Percentiles rank a stretch among this genome's conserved stretches.
These are phyloP conservation scores for Zoanthus solanderi DNA, from an alignment of 92 coral and sea anemone species.

Conservation along the genomic window DNA sequence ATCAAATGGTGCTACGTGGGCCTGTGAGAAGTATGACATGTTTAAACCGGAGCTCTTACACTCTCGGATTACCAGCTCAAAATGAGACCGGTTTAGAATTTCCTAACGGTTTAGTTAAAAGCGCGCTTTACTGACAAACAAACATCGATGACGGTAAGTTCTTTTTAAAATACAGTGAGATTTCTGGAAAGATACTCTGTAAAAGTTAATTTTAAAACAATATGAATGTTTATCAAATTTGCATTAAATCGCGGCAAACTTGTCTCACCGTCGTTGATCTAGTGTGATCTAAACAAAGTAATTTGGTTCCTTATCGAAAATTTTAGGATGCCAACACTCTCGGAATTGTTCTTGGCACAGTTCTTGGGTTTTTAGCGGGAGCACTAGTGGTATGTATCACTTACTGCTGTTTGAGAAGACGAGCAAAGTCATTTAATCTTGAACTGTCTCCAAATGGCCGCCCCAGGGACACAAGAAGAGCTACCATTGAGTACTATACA, in stretches of 20 bases:
- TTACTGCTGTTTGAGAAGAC: constrained; percentile 60
- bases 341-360: constrained; percentile 80
- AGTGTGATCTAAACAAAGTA: constrained; percentile 14
- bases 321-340: constrained; percentile 72
- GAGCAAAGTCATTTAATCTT: constrained; percentile 62
- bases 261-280: background rate
- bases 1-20: constrained; percentile 26
- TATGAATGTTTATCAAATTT: background rate
- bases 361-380: constrained; percentile 83
- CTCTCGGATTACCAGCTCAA: constrained; percentile 18
- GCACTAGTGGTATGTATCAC: constrained; percentile 69
- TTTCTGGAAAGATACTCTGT: background rate
- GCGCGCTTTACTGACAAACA: constrained; percentile 6
- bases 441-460: constrained; percentile 39
- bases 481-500: constrained; percentile 72
- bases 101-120: constrained; percentile 21
- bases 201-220: background rate
- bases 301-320: constrained; percentile 3
- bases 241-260: background rate
- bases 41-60: background rate
- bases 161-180: background rate
- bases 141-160: constrained; percentile 35
- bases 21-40: constrained; percentile 29
- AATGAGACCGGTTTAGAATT: constrained; percentile 24
- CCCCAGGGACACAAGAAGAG: constrained; percentile 54